Percentiles rank a stretch among this genome's conserved stretches.
These are phyloP conservation scores for Eudemis profundana DNA, from an alignment of 2,888 invertebrate genomes.

Conservation along the genomic window DNA sequence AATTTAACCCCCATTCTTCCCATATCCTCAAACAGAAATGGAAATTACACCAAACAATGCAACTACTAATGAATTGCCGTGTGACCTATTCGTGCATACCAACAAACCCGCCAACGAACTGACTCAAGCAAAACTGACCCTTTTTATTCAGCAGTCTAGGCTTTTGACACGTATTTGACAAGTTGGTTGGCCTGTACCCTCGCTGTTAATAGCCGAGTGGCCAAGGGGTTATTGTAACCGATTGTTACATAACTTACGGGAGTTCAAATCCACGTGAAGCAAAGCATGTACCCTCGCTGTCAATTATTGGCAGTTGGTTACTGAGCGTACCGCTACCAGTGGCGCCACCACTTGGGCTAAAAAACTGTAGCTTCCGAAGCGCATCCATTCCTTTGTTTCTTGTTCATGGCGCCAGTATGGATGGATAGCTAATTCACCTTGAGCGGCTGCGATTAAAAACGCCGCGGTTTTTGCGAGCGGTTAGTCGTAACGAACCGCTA, in stretches of 20 bases:
- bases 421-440: conserved; percentile 35
- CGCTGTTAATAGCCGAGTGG: too few relatives aligned
- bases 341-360: conserved; percentile 33
- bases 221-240: too few relatives aligned
- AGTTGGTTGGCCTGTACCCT: conserved; percentile 12
- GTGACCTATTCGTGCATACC: conserved; percentile 25
- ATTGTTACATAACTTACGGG: too few relatives aligned
- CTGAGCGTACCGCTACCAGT: conserved; percentile 28
- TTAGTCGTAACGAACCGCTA: conserved; percentile 3
- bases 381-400: conserved; percentile 35
- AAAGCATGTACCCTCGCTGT: conserved; percentile 1
- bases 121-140: conserved; percentile 11
- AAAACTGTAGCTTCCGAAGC: conserved; percentile 28
- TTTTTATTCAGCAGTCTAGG: neutral
- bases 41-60: conserved; percentile 12
- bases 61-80: conserved; percentile 23
- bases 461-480: conserved; percentile 21
- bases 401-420: conserved; percentile 36
- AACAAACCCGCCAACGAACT: neutral
- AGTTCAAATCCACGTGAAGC: too few relatives aligned
- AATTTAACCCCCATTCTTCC: too few relatives aligned
- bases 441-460: conserved; percentile 6
- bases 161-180: conserved; percentile 12
- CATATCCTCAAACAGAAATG: neutral
- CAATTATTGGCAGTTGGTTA: conserved; percentile 24